Percentiles rank a stretch among this genome's conserved stretches.
phyloP scores from a whole-genome alignment of 2,797 vertebrate species.

The Potorous gilbertii region DNA sequence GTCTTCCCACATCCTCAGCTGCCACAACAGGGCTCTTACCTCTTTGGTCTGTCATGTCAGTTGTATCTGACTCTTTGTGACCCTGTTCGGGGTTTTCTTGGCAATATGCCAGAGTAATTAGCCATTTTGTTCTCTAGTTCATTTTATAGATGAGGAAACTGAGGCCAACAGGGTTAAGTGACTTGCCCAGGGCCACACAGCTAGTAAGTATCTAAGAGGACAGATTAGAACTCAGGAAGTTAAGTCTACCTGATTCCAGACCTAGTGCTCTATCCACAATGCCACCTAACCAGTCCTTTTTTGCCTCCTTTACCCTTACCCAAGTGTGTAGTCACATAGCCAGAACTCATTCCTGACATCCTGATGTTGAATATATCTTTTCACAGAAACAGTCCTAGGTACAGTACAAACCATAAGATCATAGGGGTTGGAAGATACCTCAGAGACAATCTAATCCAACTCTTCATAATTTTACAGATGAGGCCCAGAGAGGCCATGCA shows the following conservation, averaged over 20 bases:
- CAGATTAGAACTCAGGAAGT: background rate
- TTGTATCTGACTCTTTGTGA: background rate
- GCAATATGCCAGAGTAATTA: background rate
- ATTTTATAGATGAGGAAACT: background rate
- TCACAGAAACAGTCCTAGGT: background rate
- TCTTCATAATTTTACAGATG: background rate
- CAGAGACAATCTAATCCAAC: too few species aligned
- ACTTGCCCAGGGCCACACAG: background rate
- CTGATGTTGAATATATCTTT: background rate
- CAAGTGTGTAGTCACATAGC: background rate
- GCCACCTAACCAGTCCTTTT: background rate
- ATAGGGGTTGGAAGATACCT: too few species aligned
- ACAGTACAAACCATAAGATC: too few species aligned
- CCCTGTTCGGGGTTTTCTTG: background rate
- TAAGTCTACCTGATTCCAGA: background rate
- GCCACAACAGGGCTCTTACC: background rate
- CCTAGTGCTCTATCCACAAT: background rate
- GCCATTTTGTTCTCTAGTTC: background rate
- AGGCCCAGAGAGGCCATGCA: background rate
- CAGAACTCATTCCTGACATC: background rate
- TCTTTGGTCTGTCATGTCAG: background rate
- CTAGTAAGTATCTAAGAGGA: background rate
- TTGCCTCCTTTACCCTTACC: background rate
- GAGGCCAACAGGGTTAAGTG: background rate
- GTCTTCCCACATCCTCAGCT: background rate